Percentiles rank a stretch among this genome's conserved stretches.
Evolutionary conservation across 2,113 vertebrate genomes (phyloP).

Genomic region (Brachionichthys hirsutus): DNA sequence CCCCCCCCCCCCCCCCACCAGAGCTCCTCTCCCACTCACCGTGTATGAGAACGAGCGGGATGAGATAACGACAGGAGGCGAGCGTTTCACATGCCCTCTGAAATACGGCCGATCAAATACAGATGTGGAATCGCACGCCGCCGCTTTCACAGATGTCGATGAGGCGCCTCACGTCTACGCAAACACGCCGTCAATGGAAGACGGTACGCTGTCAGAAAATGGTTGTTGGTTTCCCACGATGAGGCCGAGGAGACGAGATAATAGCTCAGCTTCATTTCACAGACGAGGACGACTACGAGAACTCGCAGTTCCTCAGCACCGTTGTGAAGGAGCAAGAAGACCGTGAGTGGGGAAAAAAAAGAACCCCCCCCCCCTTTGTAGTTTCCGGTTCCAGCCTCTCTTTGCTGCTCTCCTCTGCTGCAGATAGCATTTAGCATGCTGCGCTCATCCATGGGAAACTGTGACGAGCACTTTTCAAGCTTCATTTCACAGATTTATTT

Average conservation of each 20-base stretch:
- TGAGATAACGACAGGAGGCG: neutral
- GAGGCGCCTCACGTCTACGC: slow-evolving; percentile 23
- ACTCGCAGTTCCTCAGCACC: slow-evolving; percentile 27
- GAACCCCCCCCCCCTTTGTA: no score
- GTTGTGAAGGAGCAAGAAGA: neutral
- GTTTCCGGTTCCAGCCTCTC: no score
- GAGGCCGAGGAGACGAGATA: no score
- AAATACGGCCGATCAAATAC: no score
- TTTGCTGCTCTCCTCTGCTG: no score
- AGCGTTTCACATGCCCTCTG: neutral
- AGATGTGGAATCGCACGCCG: no score
- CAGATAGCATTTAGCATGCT: no score
- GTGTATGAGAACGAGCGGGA: slow-evolving; percentile 33
- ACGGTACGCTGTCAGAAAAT: slow-evolving; percentile 23
- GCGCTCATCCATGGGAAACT: no score
- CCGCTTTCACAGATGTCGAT: neutral
- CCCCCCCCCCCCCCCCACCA: no score
- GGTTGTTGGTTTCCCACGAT: no score
- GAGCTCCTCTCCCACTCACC: slow-evolving; percentile 25
- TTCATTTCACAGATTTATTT: no score
- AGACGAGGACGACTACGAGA: slow-evolving; percentile 63
- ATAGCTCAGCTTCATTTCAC: slow-evolving; percentile 11
- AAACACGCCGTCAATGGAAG: slow-evolving; percentile 14
- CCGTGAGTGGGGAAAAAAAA: slow-evolving; percentile 20
- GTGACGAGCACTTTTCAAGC: no score